Evolutionary conservation across 1,140 invertebrate species (phyloP).

Genomic region (Drosophila micromelanica): DNA sequence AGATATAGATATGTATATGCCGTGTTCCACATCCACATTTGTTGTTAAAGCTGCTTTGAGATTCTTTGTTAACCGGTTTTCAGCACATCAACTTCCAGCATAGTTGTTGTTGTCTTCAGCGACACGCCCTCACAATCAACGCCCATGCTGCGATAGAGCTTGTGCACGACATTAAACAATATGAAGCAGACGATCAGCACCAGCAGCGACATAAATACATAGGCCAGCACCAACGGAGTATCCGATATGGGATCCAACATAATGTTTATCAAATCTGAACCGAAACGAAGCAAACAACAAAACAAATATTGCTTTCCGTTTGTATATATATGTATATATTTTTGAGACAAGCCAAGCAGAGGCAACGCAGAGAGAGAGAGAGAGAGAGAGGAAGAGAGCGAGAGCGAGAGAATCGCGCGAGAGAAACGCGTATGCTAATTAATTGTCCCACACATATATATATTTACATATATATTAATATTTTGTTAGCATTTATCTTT

Average conservation of each 20-base stretch:
- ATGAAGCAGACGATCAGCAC: slow-evolving; percentile 79
- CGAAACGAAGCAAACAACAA: not conserved
- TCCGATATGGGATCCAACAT: slow-evolving; percentile 80
- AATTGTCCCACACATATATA: slow-evolving; percentile 30
- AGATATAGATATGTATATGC: not conserved
- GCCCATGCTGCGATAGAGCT: slow-evolving; percentile 65
- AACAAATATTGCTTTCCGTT: not conserved
- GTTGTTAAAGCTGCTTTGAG: not conserved
- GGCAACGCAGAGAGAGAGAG: not conserved
- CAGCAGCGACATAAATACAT: slow-evolving; percentile 75
- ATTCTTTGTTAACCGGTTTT: not conserved
- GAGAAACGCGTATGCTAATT: slow-evolving; percentile 55
- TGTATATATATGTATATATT: not conserved
- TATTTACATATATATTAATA: slow-evolving; percentile 6
- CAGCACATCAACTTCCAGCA: not conserved
- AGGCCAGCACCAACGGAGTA: slow-evolving; percentile 77
- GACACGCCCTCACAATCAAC: slow-evolving; percentile 12
- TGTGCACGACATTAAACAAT: slow-evolving; percentile 78
- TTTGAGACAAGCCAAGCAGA: not conserved
- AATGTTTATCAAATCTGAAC: not conserved
- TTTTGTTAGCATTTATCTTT: not conserved
- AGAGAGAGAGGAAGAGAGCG: not conserved
- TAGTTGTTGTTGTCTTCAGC: slow-evolving; percentile 30
- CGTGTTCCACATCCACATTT: not conserved
- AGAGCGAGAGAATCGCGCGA: no score